A percentile compares a stretch with the other conserved stretches of the same genome.
Conservation (phyloP, 2,797 vertebrate genomes). For the Manis pentadactyla region DNA sequence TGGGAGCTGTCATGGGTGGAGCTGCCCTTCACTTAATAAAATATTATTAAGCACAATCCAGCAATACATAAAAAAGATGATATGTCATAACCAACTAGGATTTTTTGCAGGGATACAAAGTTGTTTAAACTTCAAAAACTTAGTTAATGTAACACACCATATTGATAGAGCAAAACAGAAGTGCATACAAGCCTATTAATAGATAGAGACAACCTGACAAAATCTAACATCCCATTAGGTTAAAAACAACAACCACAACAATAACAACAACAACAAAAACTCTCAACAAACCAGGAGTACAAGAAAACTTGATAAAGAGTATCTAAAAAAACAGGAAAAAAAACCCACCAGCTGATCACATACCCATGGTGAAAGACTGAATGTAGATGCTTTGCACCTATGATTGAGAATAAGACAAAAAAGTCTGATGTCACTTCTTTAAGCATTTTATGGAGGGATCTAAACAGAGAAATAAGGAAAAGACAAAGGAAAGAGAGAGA, state of each 20-base stretch:
- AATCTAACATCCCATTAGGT: neutral
- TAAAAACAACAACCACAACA: neutral
- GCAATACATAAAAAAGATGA: neutral
- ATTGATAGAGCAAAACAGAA: neutral
- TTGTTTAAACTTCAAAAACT: neutral
- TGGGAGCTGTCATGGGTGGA: too few species aligned
- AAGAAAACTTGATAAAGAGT: neutral
- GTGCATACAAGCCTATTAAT: neutral
- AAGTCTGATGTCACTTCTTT: neutral
- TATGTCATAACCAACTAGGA: neutral
- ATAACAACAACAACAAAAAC: neutral
- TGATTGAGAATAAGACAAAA: neutral
- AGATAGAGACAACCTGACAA: neutral
- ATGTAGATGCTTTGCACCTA: neutral
- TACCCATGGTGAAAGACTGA: neutral
- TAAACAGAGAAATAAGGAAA: neutral
- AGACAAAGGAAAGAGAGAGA: neutral
- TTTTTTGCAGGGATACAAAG: neutral
- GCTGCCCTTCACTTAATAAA: neutral
- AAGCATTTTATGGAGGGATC: neutral
- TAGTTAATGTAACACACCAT: neutral
- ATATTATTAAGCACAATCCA: neutral
- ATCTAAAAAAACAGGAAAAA: neutral
- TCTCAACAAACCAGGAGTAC: neutral
- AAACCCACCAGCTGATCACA: neutral